phyloP scores from a whole-genome alignment of 2,888 invertebrate genomes.

The Lumbricus terrestris region DNA sequence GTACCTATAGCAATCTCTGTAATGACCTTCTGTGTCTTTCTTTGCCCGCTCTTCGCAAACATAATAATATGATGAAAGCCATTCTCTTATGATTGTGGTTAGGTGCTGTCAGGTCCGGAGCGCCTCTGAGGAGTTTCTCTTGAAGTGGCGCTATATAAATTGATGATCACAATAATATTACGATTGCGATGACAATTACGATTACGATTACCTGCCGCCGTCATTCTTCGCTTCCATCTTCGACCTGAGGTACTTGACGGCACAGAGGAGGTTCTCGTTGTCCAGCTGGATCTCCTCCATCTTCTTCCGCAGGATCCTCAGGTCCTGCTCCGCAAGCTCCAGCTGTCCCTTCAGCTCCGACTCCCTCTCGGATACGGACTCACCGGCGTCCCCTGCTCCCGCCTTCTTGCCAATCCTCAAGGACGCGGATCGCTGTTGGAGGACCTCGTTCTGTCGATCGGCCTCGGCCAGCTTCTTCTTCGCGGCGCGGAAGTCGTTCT shows the following conservation, averaged over 20 bases:
- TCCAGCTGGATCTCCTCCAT: constrained; percentile 29
- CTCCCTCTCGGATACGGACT: neutral
- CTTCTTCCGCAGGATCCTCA: constrained; percentile 17
- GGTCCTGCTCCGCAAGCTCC: constrained; percentile 25
- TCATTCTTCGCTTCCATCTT: constrained; percentile 28
- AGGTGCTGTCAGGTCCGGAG: no score
- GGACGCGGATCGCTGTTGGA: neutral
- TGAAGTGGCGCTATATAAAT: no score
- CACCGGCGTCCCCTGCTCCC: neutral
- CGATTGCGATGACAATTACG: no score
- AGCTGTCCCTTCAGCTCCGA: constrained; percentile 23
- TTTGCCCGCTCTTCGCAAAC: no score
- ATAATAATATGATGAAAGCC: no score
- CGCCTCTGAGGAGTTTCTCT: no score
- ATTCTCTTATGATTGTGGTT: no score
- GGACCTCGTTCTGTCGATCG: constrained; percentile 3
- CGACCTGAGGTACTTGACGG: constrained; percentile 31
- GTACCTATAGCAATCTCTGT: no score
- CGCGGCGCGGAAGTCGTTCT: neutral
- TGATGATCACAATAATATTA: no score
- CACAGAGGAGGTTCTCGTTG: constrained; percentile 33
- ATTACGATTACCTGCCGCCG: constrained; percentile 17
- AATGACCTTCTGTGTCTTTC: no score
- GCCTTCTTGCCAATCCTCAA: neutral
- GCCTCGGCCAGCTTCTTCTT: neutral